Evolutionary conservation across 2,113 vertebrate species (phyloP), one percentile per base, ranked within the genome.

Genomic region (Cyanoramphus novaezelandiae): DNA sequence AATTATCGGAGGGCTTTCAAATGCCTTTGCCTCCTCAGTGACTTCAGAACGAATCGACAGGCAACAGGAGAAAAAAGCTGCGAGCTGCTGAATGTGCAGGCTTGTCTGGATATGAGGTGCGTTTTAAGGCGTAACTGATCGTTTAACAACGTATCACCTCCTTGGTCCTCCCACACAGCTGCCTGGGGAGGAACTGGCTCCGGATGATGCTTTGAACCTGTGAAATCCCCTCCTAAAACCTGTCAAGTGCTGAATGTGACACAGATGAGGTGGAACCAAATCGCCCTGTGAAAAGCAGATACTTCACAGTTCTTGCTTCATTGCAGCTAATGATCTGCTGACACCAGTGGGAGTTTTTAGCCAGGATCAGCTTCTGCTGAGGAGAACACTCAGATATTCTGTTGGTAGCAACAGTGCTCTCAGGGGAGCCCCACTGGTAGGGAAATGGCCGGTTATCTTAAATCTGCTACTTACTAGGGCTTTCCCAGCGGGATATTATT

Each of bases 321-420:
- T 9, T 94, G 94, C 93, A 94, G 92, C 93, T 91, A 72, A 93
- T 80, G 96, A 95, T 86, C 93, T 94, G 93, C 93, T 97, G 96
- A 96, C 94, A 92, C 93, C 53, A 3, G 24, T 53, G 92, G 96
- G 95, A 95, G 37, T 52, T 92, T 63, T 64, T 37, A 74, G 43
- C 47, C 0, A 0, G 83, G 92, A 83, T 72, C 52, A 2, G 92
- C 92, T 92, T 17, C 95, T 93, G 90, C 76, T 60, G 71, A 91
- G 82, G 90, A 93, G 92, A 95, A 76, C 53, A 2, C 72, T 96
- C 64, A 6, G 74, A 68, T 39, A 11, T 64, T 89, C 89, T 95
- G 94, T 57, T 95, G 95, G 92, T 88, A 97, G 95, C 97, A 96
- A 89, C 95, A 37, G 63, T 0, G 27, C 79, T 92, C 92, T 57